Base-by-base conservation (phyloP, 2,113 vertebrate genomes). In the Neolamprologus cancellatus region DNA sequence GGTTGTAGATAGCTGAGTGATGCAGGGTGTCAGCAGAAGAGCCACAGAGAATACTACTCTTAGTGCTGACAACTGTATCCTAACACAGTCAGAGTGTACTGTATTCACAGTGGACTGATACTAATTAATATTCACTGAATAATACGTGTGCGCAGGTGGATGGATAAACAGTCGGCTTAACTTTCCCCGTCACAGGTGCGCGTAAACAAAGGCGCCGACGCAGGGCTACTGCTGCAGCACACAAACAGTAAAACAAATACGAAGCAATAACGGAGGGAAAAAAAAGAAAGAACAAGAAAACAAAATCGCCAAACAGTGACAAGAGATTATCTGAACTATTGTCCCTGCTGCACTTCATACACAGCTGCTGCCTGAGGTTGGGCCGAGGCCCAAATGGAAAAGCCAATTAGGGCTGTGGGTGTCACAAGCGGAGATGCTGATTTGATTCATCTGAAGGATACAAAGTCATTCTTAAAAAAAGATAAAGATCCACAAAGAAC, bases 11-110 rank as follows among this genome's bases (percentile, higher is more conserved):
- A 87, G 80, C 85, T 30, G 87, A 87, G 69, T 55, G 87, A 87
- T 90, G 93, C 88, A 15, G 84, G 71, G 88, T 41, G 57, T 89
- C 85, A 92, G 89, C 92, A 85, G 41, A 78, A 89, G 87, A 90
- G 89, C 94, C 85, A 85, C 66, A 87, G 93, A 95, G 91, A 94
- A 93, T 94, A 93, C 88, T 91, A 87, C 93, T 91, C 94, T 94
- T 92, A 94, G 90, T 90, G 93, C 93, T 91, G 93, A 95, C 93
- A 94, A 97, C 95, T 94, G 96, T 96, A 96, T 97, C 95, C 88
- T 93, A 94, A 95, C 88, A 90, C 95, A 94, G 91, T 81, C 94
- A 92, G 90, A 90, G 89, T 89, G 95, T 93, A 91, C 88, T 91
- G 92, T 92, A 93, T 89, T 90, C 92, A 94, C 93, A 86, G 88